Conservation (phyloP, 2,888 invertebrate genomes). For the Acanthosoma haemorrhoidale region DNA sequence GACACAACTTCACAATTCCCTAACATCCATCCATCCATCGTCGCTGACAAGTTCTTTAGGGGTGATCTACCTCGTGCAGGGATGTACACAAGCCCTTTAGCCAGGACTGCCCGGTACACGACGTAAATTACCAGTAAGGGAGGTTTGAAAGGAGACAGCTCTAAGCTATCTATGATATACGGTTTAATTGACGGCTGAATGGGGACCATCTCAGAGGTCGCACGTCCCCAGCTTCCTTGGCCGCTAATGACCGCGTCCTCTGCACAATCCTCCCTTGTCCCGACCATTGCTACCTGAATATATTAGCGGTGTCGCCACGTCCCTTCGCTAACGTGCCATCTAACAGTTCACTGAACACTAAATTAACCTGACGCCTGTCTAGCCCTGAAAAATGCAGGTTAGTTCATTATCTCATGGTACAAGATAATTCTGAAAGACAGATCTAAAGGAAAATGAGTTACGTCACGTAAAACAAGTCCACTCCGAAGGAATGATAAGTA, state of each 20-base stretch:
- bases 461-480: too few species aligned
- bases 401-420: too few species aligned
- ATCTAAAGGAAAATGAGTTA: too few species aligned
- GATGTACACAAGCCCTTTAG: not conserved
- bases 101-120: not conserved
- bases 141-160: not conserved
- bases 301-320: too few species aligned
- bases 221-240: conserved; percentile 6
- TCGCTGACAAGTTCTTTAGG: not conserved
- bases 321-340: too few species aligned
- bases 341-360: too few species aligned
- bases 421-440: too few species aligned
- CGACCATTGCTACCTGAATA: not conserved
- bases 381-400: too few species aligned
- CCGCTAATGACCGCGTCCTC: not conserved
- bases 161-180: conserved; percentile 8
- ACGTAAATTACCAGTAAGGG: conserved; percentile 12
- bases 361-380: too few species aligned
- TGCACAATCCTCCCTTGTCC: not conserved
- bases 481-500: too few species aligned
- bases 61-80: not conserved
- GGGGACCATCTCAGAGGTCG: not conserved
- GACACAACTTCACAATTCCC: conserved; percentile 5
- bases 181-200: conserved; percentile 4
- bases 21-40: not conserved